Percentiles rank a stretch among this genome's conserved stretches.
Evolutionary conservation across 2,113 vertebrate species (phyloP).

Genomic region (Pluvialis apricaria): DNA sequence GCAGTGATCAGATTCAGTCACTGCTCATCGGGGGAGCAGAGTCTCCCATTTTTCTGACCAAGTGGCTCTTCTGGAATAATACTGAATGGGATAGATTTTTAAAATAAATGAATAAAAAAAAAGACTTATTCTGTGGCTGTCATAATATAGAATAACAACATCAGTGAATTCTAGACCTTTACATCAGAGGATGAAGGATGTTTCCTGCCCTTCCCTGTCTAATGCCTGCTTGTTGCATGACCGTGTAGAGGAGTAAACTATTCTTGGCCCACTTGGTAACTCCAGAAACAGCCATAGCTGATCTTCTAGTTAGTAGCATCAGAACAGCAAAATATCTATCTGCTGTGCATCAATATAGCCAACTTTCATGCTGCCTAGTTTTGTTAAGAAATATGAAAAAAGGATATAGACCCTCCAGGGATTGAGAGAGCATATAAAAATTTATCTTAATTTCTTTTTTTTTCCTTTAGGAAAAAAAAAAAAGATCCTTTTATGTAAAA

Average conservation of each 20-base stretch:
- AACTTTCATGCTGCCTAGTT: background rate
- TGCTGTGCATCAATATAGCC: background rate
- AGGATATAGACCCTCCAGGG: background rate
- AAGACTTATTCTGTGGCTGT: background rate
- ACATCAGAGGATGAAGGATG: background rate
- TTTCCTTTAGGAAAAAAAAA: background rate
- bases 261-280: background rate
- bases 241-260: background rate
- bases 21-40: rapidly evolving
- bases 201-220: background rate
- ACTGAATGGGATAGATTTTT: background rate
- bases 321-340: background rate
- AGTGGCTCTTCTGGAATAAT: background rate
- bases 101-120: background rate
- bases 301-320: background rate
- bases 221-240: background rate
- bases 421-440: background rate
- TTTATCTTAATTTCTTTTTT: background rate
- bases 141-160: background rate
- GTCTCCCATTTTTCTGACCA: background rate
- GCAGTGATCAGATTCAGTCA: background rate
- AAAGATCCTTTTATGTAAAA: background rate
- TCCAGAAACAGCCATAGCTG: background rate
- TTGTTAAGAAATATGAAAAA: background rate
- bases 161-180: background rate